A percentile compares a stretch with the other conserved stretches of the same genome.
These are phyloP conservation scores for Oxytorus armatus DNA, from an alignment of 2,888 invertebrate genomes.

Conservation along the genomic window DNA sequence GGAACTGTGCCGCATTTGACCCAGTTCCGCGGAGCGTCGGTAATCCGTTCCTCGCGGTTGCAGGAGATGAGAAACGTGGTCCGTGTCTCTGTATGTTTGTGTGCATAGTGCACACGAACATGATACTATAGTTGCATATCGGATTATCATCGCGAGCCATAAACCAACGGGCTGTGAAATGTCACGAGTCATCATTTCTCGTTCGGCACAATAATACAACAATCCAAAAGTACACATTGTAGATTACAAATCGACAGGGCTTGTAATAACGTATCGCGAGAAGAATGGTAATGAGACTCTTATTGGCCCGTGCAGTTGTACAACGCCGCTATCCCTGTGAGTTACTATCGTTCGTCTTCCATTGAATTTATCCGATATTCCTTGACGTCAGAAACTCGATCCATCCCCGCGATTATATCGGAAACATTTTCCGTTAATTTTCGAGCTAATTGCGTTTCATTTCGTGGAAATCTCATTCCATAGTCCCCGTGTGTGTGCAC, in stretches of 20 bases:
- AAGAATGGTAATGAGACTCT: slow-evolving; percentile 53
- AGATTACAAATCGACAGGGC: slow-evolving; percentile 36
- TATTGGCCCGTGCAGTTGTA: not conserved
- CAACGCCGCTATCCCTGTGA: not conserved
- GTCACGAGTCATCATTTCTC: slow-evolving; percentile 67
- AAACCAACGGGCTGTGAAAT: slow-evolving; percentile 61
- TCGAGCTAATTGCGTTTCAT: slow-evolving; percentile 46
- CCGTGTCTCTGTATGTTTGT: slow-evolving; percentile 18
- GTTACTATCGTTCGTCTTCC: slow-evolving; percentile 15
- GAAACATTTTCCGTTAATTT: slow-evolving; percentile 36
- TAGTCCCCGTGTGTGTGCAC: not conserved
- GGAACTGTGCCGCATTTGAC: slow-evolving; percentile 66
- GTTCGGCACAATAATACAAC: slow-evolving; percentile 60
- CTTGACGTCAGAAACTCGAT: slow-evolving; percentile 14
- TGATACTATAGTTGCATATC: slow-evolving; percentile 19
- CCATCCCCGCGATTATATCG: not conserved
- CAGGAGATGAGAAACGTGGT: slow-evolving; percentile 60
- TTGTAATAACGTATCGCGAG: slow-evolving; percentile 28
- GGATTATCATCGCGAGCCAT: slow-evolving; percentile 55
- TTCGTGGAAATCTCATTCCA: slow-evolving; percentile 22
- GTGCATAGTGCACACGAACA: slow-evolving; percentile 6
- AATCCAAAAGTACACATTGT: slow-evolving; percentile 37
- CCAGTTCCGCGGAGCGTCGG: slow-evolving; percentile 58
- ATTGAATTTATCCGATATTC: slow-evolving; percentile 23
- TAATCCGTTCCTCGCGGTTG: slow-evolving; percentile 66